phyloP scores from a whole-genome alignment of 2,797 vertebrate species.

The Phataginus tricuspis region DNA sequence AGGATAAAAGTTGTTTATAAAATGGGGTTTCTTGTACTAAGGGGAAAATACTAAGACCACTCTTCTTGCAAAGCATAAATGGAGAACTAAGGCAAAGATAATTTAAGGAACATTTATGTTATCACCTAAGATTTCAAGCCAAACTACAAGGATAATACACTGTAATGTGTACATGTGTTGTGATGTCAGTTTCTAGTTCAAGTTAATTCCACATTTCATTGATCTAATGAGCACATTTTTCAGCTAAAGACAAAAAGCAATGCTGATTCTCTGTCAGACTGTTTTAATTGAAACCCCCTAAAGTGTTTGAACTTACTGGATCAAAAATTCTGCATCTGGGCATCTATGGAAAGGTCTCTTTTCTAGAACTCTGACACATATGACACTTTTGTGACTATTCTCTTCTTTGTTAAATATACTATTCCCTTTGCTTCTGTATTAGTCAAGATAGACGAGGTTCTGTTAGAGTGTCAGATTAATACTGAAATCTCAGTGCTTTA shows the following conservation, averaged over 20 bases:
- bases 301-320: background rate
- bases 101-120: background rate
- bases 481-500: background rate
- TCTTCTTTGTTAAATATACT: background rate
- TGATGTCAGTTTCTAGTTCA: background rate
- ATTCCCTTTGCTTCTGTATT: background rate
- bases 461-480: background rate
- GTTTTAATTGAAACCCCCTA: background rate
- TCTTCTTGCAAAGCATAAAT: background rate
- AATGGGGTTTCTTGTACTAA: background rate
- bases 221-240: background rate
- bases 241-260: background rate
- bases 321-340: background rate
- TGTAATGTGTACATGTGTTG: background rate
- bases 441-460: background rate
- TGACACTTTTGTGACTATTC: background rate
- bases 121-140: background rate
- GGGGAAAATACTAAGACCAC: background rate
- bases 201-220: background rate
- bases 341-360: background rate
- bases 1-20: background rate
- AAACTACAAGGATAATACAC: background rate
- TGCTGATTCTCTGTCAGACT: background rate
- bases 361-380: background rate
- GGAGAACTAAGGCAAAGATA: background rate